These are phyloP conservation scores for Gallinago solitaria DNA, from an alignment of 2,797 vertebrate genomes.

Conservation along the genomic window DNA sequence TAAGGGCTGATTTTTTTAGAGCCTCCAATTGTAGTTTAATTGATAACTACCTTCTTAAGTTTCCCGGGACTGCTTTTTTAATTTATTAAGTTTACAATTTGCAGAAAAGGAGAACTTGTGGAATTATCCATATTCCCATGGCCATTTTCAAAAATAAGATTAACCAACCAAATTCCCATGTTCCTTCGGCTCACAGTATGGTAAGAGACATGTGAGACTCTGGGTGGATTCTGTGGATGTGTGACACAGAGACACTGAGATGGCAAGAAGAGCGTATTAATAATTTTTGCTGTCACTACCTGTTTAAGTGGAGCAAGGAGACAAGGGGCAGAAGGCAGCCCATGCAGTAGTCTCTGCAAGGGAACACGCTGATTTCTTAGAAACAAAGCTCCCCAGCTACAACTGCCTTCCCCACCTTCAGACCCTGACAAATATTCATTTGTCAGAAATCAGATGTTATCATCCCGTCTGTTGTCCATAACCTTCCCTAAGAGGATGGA, in stretches of 20 bases:
- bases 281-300: background rate
- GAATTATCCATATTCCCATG: background rate
- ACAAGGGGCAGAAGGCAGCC: background rate
- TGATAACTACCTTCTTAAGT: background rate
- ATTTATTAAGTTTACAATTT: background rate
- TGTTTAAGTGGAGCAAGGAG: background rate
- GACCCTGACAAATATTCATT: background rate
- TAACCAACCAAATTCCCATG: background rate
- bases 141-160: background rate
- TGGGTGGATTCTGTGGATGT: background rate
- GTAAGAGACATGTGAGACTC: background rate
- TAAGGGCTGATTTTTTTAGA: background rate
- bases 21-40: background rate
- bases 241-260: background rate
- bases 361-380: background rate
- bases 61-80: background rate
- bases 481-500: background rate
- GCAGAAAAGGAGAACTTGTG: background rate
- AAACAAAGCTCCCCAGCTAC: background rate
- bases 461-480: background rate
- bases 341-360: background rate
- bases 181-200: background rate
- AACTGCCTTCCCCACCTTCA: background rate
- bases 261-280: accelerated
- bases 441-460: background rate